Percentiles rank a stretch among this genome's conserved stretches.
These are phyloP conservation scores for Pterocles burchelli DNA, from an alignment of 2,113 vertebrate species.

Conservation along the genomic window DNA sequence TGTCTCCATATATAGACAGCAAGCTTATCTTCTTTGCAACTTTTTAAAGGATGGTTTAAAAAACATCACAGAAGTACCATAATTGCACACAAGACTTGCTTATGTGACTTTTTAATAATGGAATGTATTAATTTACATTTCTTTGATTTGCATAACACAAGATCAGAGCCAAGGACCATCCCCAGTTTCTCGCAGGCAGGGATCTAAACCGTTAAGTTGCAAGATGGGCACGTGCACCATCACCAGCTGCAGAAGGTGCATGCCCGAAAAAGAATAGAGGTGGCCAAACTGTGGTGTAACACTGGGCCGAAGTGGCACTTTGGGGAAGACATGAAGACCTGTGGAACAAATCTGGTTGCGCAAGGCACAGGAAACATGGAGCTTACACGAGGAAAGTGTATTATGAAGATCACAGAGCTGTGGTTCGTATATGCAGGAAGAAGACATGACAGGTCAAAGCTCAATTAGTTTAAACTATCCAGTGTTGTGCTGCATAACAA, in stretches of 20 bases:
- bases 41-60: not conserved
- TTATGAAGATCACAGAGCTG: too few relatives aligned
- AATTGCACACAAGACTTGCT: not conserved
- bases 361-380: not conserved
- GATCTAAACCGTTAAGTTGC: not conserved
- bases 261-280: rapidly evolving
- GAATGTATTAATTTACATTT: not conserved
- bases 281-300: not conserved
- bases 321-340: not conserved
- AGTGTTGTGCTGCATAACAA: too few relatives aligned
- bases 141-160: not conserved
- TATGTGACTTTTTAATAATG: not conserved
- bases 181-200: not conserved
- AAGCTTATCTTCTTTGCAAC: not conserved
- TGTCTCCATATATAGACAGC: not conserved
- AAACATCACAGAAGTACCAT: not conserved
- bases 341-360: not conserved
- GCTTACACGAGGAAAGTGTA: not conserved
- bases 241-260: not conserved
- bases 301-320: not conserved
- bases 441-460: too few relatives aligned
- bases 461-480: too few relatives aligned
- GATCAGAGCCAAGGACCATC: not conserved
- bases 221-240: not conserved
- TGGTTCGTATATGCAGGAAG: too few relatives aligned